A percentile compares a stretch with the other conserved stretches of the same genome.
phyloP scores from a whole-genome alignment of 2,888 invertebrate species.

The Drosophila ustulata region DNA sequence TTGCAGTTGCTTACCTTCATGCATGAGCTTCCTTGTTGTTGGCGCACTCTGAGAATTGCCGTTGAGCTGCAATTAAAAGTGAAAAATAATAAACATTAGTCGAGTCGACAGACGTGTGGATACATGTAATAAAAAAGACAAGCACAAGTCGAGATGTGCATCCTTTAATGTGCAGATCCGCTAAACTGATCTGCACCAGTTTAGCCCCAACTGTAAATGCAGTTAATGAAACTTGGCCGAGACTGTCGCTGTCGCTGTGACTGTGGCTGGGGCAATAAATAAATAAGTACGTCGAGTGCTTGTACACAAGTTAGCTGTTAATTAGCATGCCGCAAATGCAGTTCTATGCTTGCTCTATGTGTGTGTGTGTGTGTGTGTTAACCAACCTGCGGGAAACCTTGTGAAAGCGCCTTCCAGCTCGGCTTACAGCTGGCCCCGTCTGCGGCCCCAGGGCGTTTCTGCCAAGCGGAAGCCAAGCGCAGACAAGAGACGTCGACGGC shows the following conservation, averaged over 20 bases:
- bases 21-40: slow-evolving; percentile 56
- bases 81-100: slow-evolving; percentile 67
- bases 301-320: slow-evolving; percentile 44
- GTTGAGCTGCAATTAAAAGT: slow-evolving; percentile 65
- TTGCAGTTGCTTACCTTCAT: slow-evolving; percentile 55
- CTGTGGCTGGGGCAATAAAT: slow-evolving; percentile 33
- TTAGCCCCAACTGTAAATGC: slow-evolving; percentile 59
- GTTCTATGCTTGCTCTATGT: slow-evolving; percentile 1
- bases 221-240: slow-evolving; percentile 45
- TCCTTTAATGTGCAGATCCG: slow-evolving; percentile 55
- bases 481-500: slow-evolving; percentile 22
- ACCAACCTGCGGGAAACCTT: slow-evolving; percentile 61
- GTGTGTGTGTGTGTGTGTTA: slow-evolving; percentile 25
- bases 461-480: slow-evolving; percentile 55
- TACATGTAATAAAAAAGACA: too few species aligned
- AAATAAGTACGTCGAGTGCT: slow-evolving; percentile 32
- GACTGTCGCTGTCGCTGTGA: neutral
- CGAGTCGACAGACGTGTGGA: slow-evolving; percentile 14
- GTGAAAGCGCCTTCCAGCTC: slow-evolving; percentile 56
- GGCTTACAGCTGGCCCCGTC: slow-evolving; percentile 31
- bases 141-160: slow-evolving; percentile 29
- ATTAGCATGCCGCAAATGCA: slow-evolving; percentile 51
- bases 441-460: slow-evolving; percentile 28
- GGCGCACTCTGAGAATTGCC: slow-evolving; percentile 46
- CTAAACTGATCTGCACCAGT: slow-evolving; percentile 47